Conservation (phyloP, 2,888 invertebrate species). For the Lucinisca nassula region DNA sequence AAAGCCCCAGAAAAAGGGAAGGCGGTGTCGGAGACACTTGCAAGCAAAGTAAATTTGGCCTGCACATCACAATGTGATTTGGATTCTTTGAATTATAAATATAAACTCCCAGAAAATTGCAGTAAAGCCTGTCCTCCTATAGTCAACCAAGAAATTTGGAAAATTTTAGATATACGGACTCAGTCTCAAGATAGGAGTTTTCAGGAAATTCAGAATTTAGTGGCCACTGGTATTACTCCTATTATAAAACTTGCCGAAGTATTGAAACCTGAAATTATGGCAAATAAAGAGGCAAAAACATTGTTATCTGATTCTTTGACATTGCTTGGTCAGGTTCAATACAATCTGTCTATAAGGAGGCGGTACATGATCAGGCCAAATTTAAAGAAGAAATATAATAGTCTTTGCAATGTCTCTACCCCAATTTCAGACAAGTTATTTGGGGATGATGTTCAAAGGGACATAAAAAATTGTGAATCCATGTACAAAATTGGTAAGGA, state of each 20-base stretch:
- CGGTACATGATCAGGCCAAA: not conserved
- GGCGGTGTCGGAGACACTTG: not conserved
- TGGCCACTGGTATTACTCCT: not conserved
- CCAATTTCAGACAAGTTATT: slow-evolving; percentile 19
- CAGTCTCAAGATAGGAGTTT: not conserved
- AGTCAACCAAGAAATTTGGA: slow-evolving; percentile 1
- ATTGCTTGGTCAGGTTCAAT: not conserved
- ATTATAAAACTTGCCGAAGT: not conserved
- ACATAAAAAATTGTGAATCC: slow-evolving; percentile 11
- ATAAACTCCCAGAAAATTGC: not conserved
- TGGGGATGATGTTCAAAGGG: slow-evolving; percentile 14
- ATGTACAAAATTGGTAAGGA: not conserved
- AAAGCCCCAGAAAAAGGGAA: not conserved
- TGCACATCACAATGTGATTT: not conserved
- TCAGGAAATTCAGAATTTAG: not conserved
- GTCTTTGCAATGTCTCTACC: not conserved
- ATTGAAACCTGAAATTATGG: not conserved
- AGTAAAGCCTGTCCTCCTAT: not conserved
- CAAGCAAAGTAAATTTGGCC: not conserved
- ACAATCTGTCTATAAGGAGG: not conserved
- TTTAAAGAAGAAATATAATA: not conserved
- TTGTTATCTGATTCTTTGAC: not conserved
- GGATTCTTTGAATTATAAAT: not conserved
- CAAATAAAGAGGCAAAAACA: not conserved
- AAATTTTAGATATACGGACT: not conserved